These are phyloP conservation scores for Julus scandinavius DNA, from an alignment of 2,888 invertebrate genomes.

Conservation along the genomic window DNA sequence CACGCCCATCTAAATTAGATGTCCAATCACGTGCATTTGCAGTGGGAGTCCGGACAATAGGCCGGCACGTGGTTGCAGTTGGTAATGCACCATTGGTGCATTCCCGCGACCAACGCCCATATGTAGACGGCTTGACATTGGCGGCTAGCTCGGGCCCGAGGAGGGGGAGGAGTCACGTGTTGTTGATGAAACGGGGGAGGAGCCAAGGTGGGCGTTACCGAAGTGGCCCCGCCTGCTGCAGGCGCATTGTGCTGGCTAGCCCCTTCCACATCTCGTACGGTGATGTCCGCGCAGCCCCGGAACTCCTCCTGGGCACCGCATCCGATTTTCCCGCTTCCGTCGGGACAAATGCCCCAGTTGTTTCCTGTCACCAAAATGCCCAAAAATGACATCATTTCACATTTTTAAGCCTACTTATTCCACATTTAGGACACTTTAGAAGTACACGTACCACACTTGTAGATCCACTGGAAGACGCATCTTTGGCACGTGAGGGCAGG, in stretches of 20 bases:
- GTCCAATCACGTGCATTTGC: constrained; percentile 1
- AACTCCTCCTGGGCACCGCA: constrained; percentile 61
- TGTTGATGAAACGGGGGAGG: not conserved
- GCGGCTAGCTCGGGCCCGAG: too few species aligned
- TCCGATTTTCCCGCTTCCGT: constrained; percentile 58
- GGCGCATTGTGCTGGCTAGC: not conserved
- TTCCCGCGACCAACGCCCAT: constrained; percentile 13
- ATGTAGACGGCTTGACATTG: constrained; percentile 12
- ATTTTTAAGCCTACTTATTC: too few species aligned
- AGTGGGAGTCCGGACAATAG: constrained; percentile 52
- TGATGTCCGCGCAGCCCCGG: constrained; percentile 60
- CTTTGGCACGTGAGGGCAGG: constrained; percentile 79
- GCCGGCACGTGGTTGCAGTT: constrained; percentile 53
- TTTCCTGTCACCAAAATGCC: constrained; percentile 60
- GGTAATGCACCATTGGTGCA: constrained; percentile 49
- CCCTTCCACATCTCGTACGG: not conserved
- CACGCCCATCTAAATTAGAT: too few species aligned
- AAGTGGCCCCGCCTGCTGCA: not conserved
- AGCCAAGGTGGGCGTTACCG: not conserved
- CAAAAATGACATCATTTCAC: too few species aligned
- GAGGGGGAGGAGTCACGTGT: not conserved
- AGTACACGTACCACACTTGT: constrained; percentile 77
- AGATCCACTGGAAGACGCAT: constrained; percentile 89
- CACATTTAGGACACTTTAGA: not conserved
- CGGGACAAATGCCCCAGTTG: constrained; percentile 60